Evolutionary conservation across 2,113 vertebrate species (phyloP).

Genomic region (Brachionichthys hirsutus): DNA sequence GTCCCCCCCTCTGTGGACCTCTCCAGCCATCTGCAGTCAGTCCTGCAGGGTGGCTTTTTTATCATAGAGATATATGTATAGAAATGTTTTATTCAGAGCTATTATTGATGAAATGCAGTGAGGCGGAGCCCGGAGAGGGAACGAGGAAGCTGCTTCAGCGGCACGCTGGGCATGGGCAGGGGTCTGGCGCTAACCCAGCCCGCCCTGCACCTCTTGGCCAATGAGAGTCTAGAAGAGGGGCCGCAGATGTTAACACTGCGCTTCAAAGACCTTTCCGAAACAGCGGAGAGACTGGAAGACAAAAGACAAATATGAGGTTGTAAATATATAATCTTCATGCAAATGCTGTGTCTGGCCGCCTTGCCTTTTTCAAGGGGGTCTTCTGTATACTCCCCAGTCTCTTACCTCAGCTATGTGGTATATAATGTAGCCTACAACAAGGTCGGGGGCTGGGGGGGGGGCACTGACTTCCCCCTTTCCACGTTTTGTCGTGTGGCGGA

Average conservation of each 20-base stretch:
- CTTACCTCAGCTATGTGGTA: slow-evolving; percentile 46
- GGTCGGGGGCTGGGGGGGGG: slow-evolving; percentile 30
- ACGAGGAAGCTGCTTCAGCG: slow-evolving; percentile 56
- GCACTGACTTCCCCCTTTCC: slow-evolving; percentile 3
- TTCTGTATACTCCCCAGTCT: slow-evolving; percentile 30
- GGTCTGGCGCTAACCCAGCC: slow-evolving; percentile 19
- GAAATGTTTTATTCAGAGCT: slow-evolving; percentile 83
- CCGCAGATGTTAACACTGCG: slow-evolving; percentile 80
- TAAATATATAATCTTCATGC: slow-evolving; percentile 83
- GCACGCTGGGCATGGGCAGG: slow-evolving; percentile 9
- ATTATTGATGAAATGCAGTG: slow-evolving; percentile 81
- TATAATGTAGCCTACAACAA: slow-evolving; percentile 42
- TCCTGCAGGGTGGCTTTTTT: slow-evolving; percentile 75
- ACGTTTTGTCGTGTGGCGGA: slow-evolving; percentile 45
- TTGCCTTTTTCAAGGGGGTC: slow-evolving; percentile 55
- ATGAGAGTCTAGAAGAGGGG: slow-evolving; percentile 66
- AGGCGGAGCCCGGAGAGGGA: slow-evolving; percentile 69
- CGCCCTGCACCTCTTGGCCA: slow-evolving; percentile 37
- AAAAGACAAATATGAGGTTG: slow-evolving; percentile 74
- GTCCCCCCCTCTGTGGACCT: slow-evolving; percentile 34
- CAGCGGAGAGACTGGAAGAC: slow-evolving; percentile 55
- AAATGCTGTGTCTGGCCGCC: slow-evolving; percentile 66
- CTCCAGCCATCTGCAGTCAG: slow-evolving; percentile 74
- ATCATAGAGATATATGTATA: slow-evolving; percentile 82
- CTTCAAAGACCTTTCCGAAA: slow-evolving; percentile 66